Conservation (phyloP, 2,888 invertebrate genomes). For the Cheilosia pagana region DNA sequence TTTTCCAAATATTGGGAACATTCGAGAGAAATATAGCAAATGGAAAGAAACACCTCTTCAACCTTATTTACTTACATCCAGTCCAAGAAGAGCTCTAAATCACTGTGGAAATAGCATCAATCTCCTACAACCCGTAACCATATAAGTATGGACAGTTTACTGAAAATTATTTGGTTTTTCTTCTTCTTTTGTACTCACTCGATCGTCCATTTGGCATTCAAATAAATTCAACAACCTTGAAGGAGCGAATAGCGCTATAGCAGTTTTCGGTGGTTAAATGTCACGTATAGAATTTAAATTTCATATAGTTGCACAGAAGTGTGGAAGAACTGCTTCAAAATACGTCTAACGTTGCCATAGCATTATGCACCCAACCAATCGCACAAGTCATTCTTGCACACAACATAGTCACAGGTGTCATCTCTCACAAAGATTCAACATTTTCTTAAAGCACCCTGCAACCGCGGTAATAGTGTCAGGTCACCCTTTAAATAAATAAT, state of each 20-base stretch:
- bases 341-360: too few species aligned
- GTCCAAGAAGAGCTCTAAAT: too few species aligned
- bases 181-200: conserved; percentile 49
- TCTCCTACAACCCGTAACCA: not conserved
- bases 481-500: conserved; percentile 58
- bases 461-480: conserved; percentile 12
- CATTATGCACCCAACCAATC: not conserved
- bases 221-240: too few species aligned
- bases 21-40: too few species aligned
- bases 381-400: conserved; percentile 2
- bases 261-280: too few species aligned
- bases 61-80: too few species aligned
- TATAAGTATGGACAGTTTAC: conserved; percentile 49
- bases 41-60: too few species aligned
- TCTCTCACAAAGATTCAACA: conserved; percentile 5
- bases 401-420: conserved; percentile 37
- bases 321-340: not conserved
- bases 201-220: conserved; percentile 50
- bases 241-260: too few species aligned
- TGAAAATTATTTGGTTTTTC: conserved; percentile 52
- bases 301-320: not conserved
- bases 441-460: conserved; percentile 17
- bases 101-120: not conserved
- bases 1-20: too few species aligned
- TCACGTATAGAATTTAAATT: not conserved